A percentile compares a stretch with the other conserved stretches of the same genome.
phyloP scores from a whole-genome alignment of 2,113 vertebrate genomes.

The Channa maculata region DNA sequence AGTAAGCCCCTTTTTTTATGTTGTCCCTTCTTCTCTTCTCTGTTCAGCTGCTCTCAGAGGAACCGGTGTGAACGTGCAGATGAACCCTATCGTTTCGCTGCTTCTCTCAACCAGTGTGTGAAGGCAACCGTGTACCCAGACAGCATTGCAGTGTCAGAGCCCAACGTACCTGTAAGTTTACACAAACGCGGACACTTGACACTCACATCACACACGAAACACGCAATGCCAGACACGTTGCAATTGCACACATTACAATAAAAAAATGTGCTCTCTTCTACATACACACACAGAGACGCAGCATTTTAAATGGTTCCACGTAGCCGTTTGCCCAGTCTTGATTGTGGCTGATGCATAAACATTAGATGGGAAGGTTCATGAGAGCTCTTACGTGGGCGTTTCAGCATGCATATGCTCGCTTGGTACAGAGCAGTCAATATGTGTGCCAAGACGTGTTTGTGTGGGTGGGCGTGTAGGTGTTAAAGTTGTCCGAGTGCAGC shows the following conservation, averaged over 20 bases:
- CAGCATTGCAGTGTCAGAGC: conserved; percentile 96
- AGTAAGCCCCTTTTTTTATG: not conserved
- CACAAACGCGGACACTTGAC: not conserved
- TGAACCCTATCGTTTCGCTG: conserved; percentile 92
- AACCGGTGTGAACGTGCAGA: conserved; percentile 90
- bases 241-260: conserved; percentile 20
- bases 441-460: conserved; percentile 78
- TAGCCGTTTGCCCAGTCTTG: conserved; percentile 46
- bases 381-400: conserved; percentile 70
- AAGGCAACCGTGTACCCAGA: conserved; percentile 89
- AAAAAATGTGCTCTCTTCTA: conserved; percentile 35
- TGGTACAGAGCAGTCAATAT: conserved; percentile 61
- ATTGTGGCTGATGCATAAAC: conserved; percentile 77
- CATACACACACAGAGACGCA: conserved; percentile 48
- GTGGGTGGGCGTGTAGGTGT: conserved; percentile 76
- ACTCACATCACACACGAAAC: not conserved
- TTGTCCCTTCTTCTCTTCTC: not conserved
- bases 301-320: conserved; percentile 48
- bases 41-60: conserved; percentile 90
- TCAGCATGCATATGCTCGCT: conserved; percentile 71
- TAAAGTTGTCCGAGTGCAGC: conserved; percentile 72
- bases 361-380: conserved; percentile 71
- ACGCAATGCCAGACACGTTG: not conserved
- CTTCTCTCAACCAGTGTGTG: conserved; percentile 89
- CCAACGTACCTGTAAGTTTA: conserved; percentile 87